A percentile compares a stretch with the other conserved stretches of the same genome.
Evolutionary conservation across 2,113 vertebrate genomes (phyloP).

Genomic region (Dromaius novaehollandiae): DNA sequence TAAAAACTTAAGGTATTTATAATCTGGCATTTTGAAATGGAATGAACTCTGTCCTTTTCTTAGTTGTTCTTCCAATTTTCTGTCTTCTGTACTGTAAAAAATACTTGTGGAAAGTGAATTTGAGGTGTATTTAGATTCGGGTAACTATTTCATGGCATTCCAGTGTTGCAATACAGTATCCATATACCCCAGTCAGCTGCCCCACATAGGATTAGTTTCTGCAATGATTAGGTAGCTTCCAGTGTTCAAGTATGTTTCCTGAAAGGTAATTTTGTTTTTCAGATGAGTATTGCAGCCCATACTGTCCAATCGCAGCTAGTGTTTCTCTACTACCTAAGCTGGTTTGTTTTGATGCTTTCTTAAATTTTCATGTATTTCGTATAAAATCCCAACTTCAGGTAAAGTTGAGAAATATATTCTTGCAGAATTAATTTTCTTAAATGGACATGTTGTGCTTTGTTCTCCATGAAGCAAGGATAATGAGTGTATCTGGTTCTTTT

Average conservation of each 20-base stretch:
- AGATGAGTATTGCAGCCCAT: neutral
- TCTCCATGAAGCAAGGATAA: neutral
- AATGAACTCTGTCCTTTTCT: neutral
- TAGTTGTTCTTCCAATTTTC: neutral
- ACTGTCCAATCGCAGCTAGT: neutral
- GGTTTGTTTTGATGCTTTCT: neutral
- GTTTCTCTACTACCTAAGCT: neutral
- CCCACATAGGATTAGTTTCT: neutral
- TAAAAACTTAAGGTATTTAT: neutral
- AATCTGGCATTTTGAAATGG: neutral
- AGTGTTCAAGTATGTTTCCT: neutral
- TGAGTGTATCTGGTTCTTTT: neutral
- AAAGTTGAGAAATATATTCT: neutral
- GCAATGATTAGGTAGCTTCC: neutral
- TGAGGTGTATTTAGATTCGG: neutral
- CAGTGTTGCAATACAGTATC: neutral
- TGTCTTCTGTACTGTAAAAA: neutral
- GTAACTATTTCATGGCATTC: neutral
- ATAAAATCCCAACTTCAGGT: neutral
- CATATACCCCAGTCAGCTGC: neutral
- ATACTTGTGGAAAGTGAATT: neutral
- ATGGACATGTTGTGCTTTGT: neutral
- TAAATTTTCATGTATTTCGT: neutral
- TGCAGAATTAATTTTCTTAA: neutral
- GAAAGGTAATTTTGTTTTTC: neutral